Conservation (phyloP, 2,797 vertebrate genomes). For the Mallotus villosus region DNA sequence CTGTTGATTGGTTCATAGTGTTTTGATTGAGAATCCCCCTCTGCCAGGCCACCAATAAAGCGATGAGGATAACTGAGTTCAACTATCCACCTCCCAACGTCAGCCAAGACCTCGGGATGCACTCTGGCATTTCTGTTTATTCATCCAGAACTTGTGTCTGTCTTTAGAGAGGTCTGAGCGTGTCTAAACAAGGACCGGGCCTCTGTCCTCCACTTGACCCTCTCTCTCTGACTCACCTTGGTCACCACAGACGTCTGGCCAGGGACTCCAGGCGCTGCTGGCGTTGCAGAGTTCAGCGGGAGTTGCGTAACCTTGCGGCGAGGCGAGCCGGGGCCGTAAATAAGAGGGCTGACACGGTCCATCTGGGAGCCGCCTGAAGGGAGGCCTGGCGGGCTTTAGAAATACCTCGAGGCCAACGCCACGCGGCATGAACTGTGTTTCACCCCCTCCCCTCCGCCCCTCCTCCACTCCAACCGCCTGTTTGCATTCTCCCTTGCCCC, state of each 20-base stretch:
- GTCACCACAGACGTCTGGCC: constrained; percentile 59
- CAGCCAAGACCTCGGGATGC: constrained; percentile 17
- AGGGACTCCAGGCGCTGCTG: constrained; percentile 19
- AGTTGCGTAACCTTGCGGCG: constrained; percentile 65
- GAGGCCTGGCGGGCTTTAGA: constrained; percentile 75
- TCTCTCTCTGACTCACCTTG: constrained; percentile 68
- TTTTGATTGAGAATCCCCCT: constrained; percentile 43
- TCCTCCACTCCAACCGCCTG: constrained; percentile 59
- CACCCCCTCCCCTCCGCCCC: constrained; percentile 69
- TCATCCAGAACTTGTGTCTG: too few species aligned
- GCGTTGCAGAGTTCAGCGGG: constrained; percentile 52
- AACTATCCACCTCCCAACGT: constrained; percentile 23
- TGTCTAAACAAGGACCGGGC: constrained; percentile 18
- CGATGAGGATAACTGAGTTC: background rate
- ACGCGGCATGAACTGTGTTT: constrained; percentile 71
- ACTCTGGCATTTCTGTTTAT: too few species aligned
- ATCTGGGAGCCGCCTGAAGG: constrained; percentile 72
- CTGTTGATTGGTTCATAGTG: constrained; percentile 57
- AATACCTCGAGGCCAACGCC: constrained; percentile 67
- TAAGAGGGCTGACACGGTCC: constrained; percentile 67
- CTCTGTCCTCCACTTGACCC: constrained; percentile 67
- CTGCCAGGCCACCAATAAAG: constrained; percentile 40
- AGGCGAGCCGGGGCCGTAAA: constrained; percentile 65
- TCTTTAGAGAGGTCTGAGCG: too few species aligned
- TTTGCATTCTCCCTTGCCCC: constrained; percentile 64